phyloP scores from a whole-genome alignment of 1,140 invertebrate species.

The Cataglyphis hispanica region DNA sequence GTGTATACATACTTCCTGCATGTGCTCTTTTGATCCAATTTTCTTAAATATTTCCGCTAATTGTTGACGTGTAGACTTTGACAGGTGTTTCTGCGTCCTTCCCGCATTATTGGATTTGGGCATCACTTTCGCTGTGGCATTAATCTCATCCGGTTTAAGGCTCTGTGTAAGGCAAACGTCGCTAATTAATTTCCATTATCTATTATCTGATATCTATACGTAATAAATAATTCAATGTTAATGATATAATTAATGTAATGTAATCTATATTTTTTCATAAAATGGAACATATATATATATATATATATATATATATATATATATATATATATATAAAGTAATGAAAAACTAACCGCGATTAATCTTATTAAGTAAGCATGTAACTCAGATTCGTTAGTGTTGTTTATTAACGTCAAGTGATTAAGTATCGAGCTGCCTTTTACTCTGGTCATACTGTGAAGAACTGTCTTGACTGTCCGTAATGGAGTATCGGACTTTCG shows the following conservation, averaged over 20 bases:
- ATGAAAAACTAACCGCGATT: slow-evolving; percentile 88
- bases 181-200: slow-evolving; percentile 14
- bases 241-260: background rate
- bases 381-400: slow-evolving; percentile 93
- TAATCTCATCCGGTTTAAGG: slow-evolving; percentile 86
- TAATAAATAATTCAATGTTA: background rate
- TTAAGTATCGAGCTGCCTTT: slow-evolving; percentile 92
- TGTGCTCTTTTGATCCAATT: slow-evolving; percentile 95
- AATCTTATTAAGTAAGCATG: slow-evolving; percentile 93
- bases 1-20: slow-evolving; percentile 89
- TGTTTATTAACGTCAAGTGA: slow-evolving; percentile 93
- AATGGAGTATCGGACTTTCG: slow-evolving; percentile 92
- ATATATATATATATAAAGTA: background rate
- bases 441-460: slow-evolving; percentile 94
- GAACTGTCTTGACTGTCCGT: slow-evolving; percentile 96
- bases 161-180: slow-evolving; percentile 76
- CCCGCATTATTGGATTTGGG: slow-evolving; percentile 83
- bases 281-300: background rate
- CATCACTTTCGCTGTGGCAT: slow-evolving; percentile 82
- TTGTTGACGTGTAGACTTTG: slow-evolving; percentile 93
- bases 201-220: background rate
- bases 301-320: too few relatives aligned
- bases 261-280: background rate
- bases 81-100: slow-evolving; percentile 87
- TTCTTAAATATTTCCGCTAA: slow-evolving; percentile 96